Percentiles rank a stretch among this genome's conserved stretches.
Evolutionary conservation across 2,888 invertebrate genomes (phyloP).

Genomic region (Zootermopsis nevadensis): DNA sequence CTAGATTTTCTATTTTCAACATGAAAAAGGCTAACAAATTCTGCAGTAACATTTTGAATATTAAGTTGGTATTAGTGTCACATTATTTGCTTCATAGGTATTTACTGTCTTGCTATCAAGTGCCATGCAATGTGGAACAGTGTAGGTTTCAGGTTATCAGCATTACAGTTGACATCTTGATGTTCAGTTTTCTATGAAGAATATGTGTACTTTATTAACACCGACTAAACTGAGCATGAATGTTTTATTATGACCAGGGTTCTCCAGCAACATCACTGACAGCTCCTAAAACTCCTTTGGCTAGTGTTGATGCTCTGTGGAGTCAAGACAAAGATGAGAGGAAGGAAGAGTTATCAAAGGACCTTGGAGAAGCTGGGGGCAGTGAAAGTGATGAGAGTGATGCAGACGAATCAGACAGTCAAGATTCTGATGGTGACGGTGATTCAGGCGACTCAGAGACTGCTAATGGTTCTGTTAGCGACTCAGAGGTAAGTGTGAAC

Average conservation of each 20-base stretch:
- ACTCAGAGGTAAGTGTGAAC: constrained; percentile 49
- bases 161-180: too few species aligned
- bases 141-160: too few species aligned
- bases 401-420: constrained; percentile 70
- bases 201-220: too few species aligned
- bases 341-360: constrained; percentile 38
- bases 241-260: constrained; percentile 45
- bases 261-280: constrained; percentile 54
- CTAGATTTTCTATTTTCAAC: too few species aligned
- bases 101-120: too few species aligned
- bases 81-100: too few species aligned
- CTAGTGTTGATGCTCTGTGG: constrained; percentile 45
- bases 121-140: too few species aligned
- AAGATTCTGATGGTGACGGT: constrained; percentile 45
- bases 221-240: neutral
- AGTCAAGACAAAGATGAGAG: constrained; percentile 36
- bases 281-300: constrained; percentile 48
- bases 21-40: too few species aligned
- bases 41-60: too few species aligned
- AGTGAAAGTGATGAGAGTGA: constrained; percentile 51
- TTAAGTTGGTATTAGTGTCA: too few species aligned
- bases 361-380: constrained; percentile 45
- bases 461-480: constrained; percentile 59
- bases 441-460: constrained; percentile 63
- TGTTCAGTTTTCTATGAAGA: too few species aligned